Evolutionary conservation across 2,113 vertebrate species (phyloP), one percentile per base, ranked within the genome.

Genomic region (Azemiops feae): DNA sequence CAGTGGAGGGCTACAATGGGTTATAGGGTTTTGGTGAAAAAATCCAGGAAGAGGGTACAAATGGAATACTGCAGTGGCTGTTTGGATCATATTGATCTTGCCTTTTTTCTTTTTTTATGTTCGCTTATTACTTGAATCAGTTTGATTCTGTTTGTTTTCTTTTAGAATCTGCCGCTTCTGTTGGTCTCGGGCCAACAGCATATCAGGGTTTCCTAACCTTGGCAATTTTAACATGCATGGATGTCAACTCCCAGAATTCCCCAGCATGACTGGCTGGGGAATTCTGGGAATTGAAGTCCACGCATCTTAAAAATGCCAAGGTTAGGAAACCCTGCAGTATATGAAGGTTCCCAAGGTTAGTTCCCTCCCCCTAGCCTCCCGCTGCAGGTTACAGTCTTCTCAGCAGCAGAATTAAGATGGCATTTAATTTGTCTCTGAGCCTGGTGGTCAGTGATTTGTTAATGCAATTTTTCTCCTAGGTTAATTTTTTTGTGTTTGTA

Each of bases 41-140:
- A 94, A 96, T 97, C 96, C 96, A 96, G 97, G 93, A 94, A 94
- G 96, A 97, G 95, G 96, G 94, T 96, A 95, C 97, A 96, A 96
- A 95, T 95, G 97, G 96, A 93, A 94, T 96, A 87, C 96, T 96
- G 69, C 94, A 97, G 95, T 81, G 94, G 91, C 94, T 93, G 94
- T 97, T 97, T 97, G 47, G 98, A 98, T 98, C 98, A 98, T 98
- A 98, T 98, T 98, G 98, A 98, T 98, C 98, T 97, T 96, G 97
- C 96, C 97, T 96, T 96, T 95, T 93, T 93, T 96, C 96, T 96
- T 93, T 92, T 96, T 97, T 96, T 95, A 93, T 96, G 96, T 97
- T 96, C 57, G 94, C 95, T 95, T 97, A 93, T 97, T 97, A 98
- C 97, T 98, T 98, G 97, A 98, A 98, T 98, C 98, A 97, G 97